phyloP scores from a whole-genome alignment of 2,113 vertebrate genomes.

The Protobothrops mucrosquamatus region DNA sequence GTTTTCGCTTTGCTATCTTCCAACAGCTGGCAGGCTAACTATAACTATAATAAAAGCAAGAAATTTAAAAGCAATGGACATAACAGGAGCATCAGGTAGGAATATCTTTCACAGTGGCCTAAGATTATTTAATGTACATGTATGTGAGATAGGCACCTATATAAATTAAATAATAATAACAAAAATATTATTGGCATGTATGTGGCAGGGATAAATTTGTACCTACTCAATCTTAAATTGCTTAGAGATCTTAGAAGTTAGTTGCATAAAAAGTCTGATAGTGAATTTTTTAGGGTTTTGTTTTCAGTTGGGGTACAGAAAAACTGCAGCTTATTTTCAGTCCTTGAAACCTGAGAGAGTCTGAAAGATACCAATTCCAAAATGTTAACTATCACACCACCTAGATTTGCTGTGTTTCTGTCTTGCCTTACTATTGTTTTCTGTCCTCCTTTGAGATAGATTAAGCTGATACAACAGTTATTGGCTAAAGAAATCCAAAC shows the following conservation, averaged over 20 bases:
- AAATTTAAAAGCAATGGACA: constrained; percentile 99
- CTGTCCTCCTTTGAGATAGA: background rate
- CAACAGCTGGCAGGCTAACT: constrained; percentile 94
- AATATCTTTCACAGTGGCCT: background rate
- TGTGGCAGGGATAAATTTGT: background rate
- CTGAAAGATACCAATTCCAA: background rate
- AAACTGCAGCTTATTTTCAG: background rate
- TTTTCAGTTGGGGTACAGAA: background rate
- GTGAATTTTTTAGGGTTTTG: background rate
- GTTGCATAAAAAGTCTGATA: background rate
- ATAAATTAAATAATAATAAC: background rate
- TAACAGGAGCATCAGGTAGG: constrained; percentile 96
- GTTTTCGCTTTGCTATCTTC: constrained; percentile 98
- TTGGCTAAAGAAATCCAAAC: background rate
- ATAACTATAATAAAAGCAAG: constrained; percentile 98
- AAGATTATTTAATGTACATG: constrained; percentile 5
- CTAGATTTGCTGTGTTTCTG: background rate
- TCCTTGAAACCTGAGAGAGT: background rate
- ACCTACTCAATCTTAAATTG: background rate
- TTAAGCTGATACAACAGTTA: background rate
- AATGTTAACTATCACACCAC: background rate
- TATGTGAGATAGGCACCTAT: background rate
- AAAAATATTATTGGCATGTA: background rate
- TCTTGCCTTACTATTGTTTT: background rate
- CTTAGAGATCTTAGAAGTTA: background rate